Evolutionary conservation across 1,140 invertebrate species (phyloP).

Genomic region (Chrysopa pallens): DNA sequence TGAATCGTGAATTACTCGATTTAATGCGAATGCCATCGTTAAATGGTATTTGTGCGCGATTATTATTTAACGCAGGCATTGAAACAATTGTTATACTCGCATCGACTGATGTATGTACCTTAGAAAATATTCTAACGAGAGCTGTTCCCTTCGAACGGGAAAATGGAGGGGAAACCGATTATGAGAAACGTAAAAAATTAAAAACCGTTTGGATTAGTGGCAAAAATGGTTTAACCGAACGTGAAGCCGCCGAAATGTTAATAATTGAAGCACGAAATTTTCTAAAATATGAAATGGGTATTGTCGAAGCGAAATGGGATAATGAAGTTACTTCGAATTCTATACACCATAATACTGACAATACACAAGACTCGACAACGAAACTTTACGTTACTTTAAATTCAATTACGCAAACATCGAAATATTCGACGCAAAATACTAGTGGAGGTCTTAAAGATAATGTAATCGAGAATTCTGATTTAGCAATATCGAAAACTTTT

Average conservation of each 20-base stretch:
- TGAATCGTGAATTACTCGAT: conserved; percentile 82
- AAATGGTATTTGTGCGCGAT: conserved; percentile 69
- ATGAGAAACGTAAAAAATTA: conserved; percentile 48
- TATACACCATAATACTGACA: too few species aligned
- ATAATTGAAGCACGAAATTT: conserved; percentile 62
- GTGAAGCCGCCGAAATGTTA: conserved; percentile 61
- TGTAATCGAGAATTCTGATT: too few species aligned
- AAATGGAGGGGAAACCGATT: conserved; percentile 45
- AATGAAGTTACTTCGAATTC: conserved; percentile 1
- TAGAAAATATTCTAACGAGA: conserved; percentile 63
- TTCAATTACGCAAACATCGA: too few species aligned
- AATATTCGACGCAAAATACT: too few species aligned
- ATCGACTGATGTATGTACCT: conserved; percentile 37
- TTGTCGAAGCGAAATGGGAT: conserved; percentile 36
- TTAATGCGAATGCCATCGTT: conserved; percentile 70
- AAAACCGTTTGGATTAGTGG: conserved; percentile 69
- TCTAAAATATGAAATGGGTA: conserved; percentile 41
- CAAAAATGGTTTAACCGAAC: conserved; percentile 58
- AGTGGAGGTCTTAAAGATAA: too few species aligned
- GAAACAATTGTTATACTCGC: conserved; percentile 63
- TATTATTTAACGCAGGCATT: conserved; percentile 70
- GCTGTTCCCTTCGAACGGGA: conserved; percentile 67
- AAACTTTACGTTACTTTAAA: too few species aligned
- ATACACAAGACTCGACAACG: too few species aligned
- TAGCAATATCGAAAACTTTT: too few species aligned